Base-by-base conservation (phyloP, 2,797 vertebrate genomes). In the Aplochiton taeniatus region DNA sequence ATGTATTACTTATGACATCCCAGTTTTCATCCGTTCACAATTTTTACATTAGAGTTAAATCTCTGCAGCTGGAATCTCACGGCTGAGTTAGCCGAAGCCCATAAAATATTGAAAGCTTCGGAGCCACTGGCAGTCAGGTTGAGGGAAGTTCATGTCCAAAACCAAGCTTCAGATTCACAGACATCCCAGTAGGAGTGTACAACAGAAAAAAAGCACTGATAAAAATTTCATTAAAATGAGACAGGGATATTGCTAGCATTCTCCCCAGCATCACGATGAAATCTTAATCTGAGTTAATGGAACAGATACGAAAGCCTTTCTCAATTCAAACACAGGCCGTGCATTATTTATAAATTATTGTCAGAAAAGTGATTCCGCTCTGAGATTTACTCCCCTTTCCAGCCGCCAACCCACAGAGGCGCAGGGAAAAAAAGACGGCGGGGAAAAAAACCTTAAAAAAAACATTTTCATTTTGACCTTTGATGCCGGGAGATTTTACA, bases 241-340 rank as follows among this genome's bases (percentile, higher is more conserved):
- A 95, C 90, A 87, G 95, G 94, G 96, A 98, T 98, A 99, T 98
- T 98, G 96, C 96, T 97, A 95, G 95, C 95, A 95, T 97, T 96
- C 95, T 96, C 95, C 92, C 91, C 92, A 94, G 95, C 95, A 93
- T 96, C 96, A 94, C 90, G 97, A 98, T 99, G 95, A 98, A 99
- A 98, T 96, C 96, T 99, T 98, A 99, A 99, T 99, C 97, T 93
- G 95, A 98, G 96, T 97, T 99, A 98, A 99, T 99, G 98, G 98
- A 98, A 98, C 95, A 95, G 96, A 97, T 99, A 98, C 96, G 96
- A 98, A 99, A 98, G 96, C 96, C 94, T 98, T 98, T 98, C 95
- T 97, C 94, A 94, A 96, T 96, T 97, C 96, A 98, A 98, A 98
- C 95, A 97, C 92, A 94, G 91, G 91, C 90, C 63, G 91, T 98